Percentiles rank a stretch among this genome's conserved stretches.
phyloP scores from a whole-genome alignment of 2,113 vertebrate genomes.

The Thalassarche chlororhynchos region DNA sequence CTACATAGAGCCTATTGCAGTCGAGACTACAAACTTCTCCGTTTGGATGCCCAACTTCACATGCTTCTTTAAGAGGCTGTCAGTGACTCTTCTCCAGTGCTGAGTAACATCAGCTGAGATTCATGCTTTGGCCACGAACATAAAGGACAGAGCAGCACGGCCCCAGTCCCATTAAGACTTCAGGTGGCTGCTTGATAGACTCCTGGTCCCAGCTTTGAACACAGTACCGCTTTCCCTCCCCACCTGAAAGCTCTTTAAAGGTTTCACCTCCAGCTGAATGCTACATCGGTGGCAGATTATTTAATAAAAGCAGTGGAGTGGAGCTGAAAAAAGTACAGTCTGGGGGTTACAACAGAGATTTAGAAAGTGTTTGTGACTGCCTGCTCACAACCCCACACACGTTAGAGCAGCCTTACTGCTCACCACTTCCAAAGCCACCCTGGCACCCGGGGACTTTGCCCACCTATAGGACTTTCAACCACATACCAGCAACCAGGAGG shows the following conservation, averaged over 20 bases:
- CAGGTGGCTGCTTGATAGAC: background rate
- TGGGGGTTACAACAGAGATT: background rate
- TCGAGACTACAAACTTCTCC: background rate
- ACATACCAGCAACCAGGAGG: background rate
- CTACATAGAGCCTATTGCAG: background rate
- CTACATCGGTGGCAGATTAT: background rate
- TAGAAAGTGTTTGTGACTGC: background rate
- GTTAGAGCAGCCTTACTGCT: background rate
- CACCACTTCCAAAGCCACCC: background rate
- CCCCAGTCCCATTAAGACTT: background rate
- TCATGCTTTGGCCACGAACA: background rate
- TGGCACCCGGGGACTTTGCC: background rate
- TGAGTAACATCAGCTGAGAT: background rate
- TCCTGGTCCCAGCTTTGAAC: background rate
- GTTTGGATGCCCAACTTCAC: background rate
- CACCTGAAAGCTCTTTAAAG: background rate
- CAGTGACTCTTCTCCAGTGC: background rate
- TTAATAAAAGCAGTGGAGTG: background rate
- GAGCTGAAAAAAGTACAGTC: background rate
- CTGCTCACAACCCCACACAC: accelerated
- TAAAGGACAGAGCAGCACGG: background rate
- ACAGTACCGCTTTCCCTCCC: background rate
- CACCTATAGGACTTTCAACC: background rate
- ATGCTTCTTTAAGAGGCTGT: background rate
- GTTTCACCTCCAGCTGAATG: background rate